Conservation (phyloP, 2,888 invertebrate genomes). For the Cryptocheilus praepositus region DNA sequence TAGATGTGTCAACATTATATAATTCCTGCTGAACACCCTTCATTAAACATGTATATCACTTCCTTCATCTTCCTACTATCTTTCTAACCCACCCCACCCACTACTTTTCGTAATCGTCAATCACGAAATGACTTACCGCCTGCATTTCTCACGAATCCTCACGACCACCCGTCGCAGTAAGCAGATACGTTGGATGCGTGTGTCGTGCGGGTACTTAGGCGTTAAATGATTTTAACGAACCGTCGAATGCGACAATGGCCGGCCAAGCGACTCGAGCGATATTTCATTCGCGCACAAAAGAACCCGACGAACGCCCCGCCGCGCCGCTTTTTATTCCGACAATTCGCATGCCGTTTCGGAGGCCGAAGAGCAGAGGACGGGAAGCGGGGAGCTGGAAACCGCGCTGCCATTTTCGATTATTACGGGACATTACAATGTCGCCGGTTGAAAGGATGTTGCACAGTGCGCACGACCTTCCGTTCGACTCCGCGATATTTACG, state of each 20-base stretch:
- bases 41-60: too few relatives aligned
- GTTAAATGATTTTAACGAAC: slow-evolving; percentile 52
- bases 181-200: too few relatives aligned
- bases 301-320: too few relatives aligned
- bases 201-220: slow-evolving; percentile 21
- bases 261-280: slow-evolving; percentile 40
- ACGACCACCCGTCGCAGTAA: too few relatives aligned
- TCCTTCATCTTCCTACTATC: too few relatives aligned
- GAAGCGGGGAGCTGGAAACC: not conserved
- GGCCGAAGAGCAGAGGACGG: not conserved
- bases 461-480: slow-evolving; percentile 8
- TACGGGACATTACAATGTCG: slow-evolving; percentile 7
- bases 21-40: too few relatives aligned
- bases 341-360: slow-evolving; percentile 18
- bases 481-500: slow-evolving; percentile 5
- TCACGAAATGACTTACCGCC: too few relatives aligned
- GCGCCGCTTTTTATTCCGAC: slow-evolving; percentile 46
- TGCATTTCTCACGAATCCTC: too few relatives aligned
- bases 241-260: slow-evolving; percentile 45
- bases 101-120: too few relatives aligned
- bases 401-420: slow-evolving; percentile 4
- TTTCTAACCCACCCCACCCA: too few relatives aligned
- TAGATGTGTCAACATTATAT: too few relatives aligned
- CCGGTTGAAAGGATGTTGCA: not conserved
- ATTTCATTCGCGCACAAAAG: slow-evolving; percentile 50